A percentile compares a stretch with the other conserved stretches of the same genome.
phyloP scores from a whole-genome alignment of 2,113 vertebrate genomes.

The Dicerorhinus sumatrensis region DNA sequence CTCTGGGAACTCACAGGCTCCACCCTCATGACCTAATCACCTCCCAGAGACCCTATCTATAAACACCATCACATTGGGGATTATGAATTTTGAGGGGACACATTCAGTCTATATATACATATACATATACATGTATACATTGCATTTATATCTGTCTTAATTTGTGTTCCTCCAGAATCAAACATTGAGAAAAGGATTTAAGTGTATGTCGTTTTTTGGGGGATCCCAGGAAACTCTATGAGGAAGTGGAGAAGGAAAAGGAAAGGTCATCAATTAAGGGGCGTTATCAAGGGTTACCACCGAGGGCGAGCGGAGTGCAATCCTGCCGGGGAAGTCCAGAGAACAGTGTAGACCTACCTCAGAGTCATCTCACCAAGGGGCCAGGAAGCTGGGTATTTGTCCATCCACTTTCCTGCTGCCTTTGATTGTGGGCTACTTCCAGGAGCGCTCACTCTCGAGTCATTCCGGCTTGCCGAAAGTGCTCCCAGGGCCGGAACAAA shows the following conservation, averaged over 20 bases:
- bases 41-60: background rate
- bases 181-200: background rate
- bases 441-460: background rate
- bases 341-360: too few relatives aligned
- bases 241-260: background rate
- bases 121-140: background rate
- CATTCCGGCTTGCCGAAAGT: background rate
- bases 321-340: background rate
- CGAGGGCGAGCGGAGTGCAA: background rate
- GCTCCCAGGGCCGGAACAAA: background rate
- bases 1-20: background rate
- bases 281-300: background rate
- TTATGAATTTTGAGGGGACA: background rate
- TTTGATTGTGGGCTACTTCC: background rate
- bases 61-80: background rate
- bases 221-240: background rate
- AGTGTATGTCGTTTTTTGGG: background rate
- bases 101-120: background rate
- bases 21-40: background rate
- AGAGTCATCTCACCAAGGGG: background rate
- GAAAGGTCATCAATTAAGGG: background rate
- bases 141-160: background rate
- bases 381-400: background rate
- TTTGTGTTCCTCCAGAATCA: background rate
- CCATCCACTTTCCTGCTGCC: background rate